These are phyloP conservation scores for Hydrolagus colliei DNA, from an alignment of 2,797 vertebrate genomes.

Conservation along the genomic window DNA sequence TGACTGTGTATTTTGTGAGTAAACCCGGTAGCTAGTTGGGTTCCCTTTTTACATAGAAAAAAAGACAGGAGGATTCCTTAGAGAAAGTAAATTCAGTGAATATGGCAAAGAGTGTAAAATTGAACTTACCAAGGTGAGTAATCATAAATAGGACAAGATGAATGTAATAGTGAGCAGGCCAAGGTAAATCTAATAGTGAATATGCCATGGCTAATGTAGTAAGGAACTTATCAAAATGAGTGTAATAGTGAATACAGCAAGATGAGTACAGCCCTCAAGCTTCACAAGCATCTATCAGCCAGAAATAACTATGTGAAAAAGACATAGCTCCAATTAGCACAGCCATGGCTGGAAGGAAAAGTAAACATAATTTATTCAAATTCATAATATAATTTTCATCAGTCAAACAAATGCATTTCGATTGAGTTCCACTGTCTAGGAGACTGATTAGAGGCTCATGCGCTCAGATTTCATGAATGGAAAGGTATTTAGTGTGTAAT, in stretches of 20 bases:
- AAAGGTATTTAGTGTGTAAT: not conserved
- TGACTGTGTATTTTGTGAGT: no score
- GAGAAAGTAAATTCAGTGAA: no score
- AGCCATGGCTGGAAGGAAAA: not conserved
- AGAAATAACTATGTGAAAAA: slow-evolving; percentile 11
- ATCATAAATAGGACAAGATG: no score
- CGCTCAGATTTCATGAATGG: not conserved
- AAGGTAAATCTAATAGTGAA: no score
- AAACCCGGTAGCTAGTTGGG: no score
- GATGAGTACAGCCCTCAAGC: not conserved
- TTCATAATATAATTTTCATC: not conserved
- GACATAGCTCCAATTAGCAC: not conserved
- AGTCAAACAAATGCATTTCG: not conserved
- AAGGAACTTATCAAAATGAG: no score
- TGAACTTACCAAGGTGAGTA: no score
- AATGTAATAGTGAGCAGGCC: no score
- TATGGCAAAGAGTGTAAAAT: no score
- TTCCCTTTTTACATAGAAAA: no score
- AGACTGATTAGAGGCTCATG: not conserved
- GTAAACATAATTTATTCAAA: not conserved
- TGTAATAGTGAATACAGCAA: not conserved
- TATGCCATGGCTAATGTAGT: no score
- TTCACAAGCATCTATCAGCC: not conserved
- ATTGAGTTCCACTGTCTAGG: not conserved
- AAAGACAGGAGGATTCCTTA: no score